Evolutionary conservation across 2,797 vertebrate genomes (phyloP).

Genomic region (Mus spretus): DNA sequence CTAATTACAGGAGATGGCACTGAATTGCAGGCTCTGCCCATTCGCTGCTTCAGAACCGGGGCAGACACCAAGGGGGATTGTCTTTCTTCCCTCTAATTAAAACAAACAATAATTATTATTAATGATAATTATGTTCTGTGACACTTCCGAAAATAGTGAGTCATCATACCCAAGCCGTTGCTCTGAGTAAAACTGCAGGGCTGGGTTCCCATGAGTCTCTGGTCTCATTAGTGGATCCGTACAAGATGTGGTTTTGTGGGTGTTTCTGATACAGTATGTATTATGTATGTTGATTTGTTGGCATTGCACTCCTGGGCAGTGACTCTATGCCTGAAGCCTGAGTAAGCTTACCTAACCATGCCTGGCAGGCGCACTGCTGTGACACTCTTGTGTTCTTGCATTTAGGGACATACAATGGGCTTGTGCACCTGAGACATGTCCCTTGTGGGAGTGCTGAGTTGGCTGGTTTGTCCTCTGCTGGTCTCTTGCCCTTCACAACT

Average conservation of each 20-base stretch:
- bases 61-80: neutral
- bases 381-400: neutral
- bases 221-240: neutral
- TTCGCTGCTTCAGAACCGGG: neutral
- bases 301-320: neutral
- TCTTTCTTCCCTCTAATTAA: conserved; percentile 29
- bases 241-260: neutral
- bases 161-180: conserved; percentile 1
- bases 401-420: neutral
- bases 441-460: neutral
- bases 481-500: neutral
- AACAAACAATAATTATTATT: neutral
- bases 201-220: conserved; percentile 2
- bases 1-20: neutral
- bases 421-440: neutral
- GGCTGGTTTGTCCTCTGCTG: neutral
- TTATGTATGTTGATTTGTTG: conserved; percentile 11
- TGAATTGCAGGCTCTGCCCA: neutral
- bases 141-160: neutral
- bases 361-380: neutral
- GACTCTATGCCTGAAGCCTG: neutral
- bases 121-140: neutral
- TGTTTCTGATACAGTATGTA: neutral
- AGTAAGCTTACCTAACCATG: neutral
- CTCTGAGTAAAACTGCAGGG: neutral